phyloP scores from a whole-genome alignment of 1,140 invertebrate genomes.

The Magallana gigas region DNA sequence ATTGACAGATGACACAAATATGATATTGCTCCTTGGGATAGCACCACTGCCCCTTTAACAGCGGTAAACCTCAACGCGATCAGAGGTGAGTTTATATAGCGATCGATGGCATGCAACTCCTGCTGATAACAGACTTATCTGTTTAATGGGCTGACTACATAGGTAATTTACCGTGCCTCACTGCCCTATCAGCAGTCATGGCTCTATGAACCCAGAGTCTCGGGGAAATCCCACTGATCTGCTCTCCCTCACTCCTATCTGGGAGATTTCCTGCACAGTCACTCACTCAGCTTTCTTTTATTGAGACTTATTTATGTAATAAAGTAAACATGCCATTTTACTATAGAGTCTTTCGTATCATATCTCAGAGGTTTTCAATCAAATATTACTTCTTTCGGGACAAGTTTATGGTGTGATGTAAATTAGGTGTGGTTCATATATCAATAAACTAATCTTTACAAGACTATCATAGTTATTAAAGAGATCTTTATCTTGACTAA shows the following conservation, averaged over 20 bases:
- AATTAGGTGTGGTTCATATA: too few species aligned
- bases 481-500: too few species aligned
- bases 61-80: neutral
- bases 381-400: neutral
- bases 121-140: neutral
- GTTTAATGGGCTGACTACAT: constrained; percentile 1
- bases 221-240: neutral
- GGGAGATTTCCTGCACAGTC: neutral
- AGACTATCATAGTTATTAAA: too few species aligned
- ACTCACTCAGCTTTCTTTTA: neutral
- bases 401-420: too few species aligned
- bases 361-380: neutral
- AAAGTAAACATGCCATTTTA: neutral
- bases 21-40: neutral
- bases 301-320: neutral
- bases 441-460: too few species aligned
- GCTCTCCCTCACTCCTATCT: neutral
- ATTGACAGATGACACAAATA: neutral
- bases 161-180: neutral
- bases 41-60: constrained; percentile 11
- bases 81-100: neutral
- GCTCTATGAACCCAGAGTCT: neutral
- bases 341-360: neutral
- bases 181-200: neutral
- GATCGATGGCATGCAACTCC: neutral